A percentile compares a stretch with the other conserved stretches of the same genome.
These are phyloP conservation scores for Cyphomyrmex costatus DNA, from an alignment of 1,140 invertebrate genomes.

Conservation along the genomic window DNA sequence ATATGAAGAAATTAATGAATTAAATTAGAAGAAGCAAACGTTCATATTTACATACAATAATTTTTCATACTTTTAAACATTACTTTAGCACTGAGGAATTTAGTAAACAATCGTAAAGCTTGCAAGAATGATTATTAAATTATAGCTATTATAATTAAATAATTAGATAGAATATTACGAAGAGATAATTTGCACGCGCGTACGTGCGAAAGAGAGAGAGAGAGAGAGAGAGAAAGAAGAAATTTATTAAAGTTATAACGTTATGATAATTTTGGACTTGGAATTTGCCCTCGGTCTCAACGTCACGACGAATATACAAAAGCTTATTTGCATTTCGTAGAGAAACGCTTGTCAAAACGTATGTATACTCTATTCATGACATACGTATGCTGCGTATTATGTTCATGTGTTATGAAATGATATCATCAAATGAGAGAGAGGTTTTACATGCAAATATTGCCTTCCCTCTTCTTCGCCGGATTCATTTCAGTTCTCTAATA, in stretches of 20 bases:
- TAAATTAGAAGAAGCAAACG: too few relatives aligned
- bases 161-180: background rate
- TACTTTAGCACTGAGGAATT: background rate
- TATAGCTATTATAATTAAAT: background rate
- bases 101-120: background rate
- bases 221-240: too few relatives aligned
- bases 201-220: too few relatives aligned
- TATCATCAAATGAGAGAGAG: slow-evolving; percentile 21
- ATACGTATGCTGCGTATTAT: background rate
- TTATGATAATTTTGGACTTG: slow-evolving; percentile 19
- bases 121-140: background rate
- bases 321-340: slow-evolving; percentile 63
- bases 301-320: background rate
- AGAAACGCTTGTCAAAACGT: slow-evolving; percentile 46
- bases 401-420: slow-evolving; percentile 12
- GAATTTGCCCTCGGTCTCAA: background rate
- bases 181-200: background rate
- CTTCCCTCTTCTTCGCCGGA: background rate
- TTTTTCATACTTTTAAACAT: background rate
- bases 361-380: slow-evolving; percentile 2
- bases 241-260: slow-evolving; percentile 5
- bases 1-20: background rate
- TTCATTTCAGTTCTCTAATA: background rate
- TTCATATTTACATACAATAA: background rate
- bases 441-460: slow-evolving; percentile 1